Conservation (phyloP, 2,888 invertebrate species). For the Oligia latruncula region DNA sequence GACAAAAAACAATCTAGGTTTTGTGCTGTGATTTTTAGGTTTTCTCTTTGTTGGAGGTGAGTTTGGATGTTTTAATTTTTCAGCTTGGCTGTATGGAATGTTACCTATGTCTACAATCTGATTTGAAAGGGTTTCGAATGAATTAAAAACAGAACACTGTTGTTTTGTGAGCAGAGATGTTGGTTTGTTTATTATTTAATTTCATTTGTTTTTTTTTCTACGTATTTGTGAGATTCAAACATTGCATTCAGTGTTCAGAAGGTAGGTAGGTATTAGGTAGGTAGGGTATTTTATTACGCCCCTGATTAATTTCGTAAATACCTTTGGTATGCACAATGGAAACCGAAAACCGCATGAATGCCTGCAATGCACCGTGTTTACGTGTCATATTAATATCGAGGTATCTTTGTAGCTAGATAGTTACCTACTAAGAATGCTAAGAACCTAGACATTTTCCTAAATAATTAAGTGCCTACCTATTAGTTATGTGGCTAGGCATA, state of each 20-base stretch:
- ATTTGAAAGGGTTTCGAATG: not conserved
- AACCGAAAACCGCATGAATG: slow-evolving; percentile 28
- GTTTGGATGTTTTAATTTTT: slow-evolving; percentile 32
- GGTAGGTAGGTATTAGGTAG: not conserved
- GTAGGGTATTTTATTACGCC: not conserved
- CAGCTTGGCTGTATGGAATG: not conserved
- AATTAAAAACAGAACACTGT: slow-evolving; percentile 32
- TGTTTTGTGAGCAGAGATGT: not conserved
- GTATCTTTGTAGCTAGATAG: not conserved
- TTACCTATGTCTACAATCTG: not conserved
- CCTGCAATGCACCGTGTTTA: slow-evolving; percentile 32
- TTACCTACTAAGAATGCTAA: not conserved
- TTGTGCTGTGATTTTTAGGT: slow-evolving; percentile 43
- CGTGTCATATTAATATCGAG: not conserved
- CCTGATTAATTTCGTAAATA: not conserved
- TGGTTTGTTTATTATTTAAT: not conserved
- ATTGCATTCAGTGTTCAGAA: not conserved
- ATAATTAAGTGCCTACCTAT: not conserved
- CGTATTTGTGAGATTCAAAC: too few relatives aligned
- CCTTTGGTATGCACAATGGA: not conserved
- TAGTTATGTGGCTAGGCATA: not conserved
- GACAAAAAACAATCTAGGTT: slow-evolving; percentile 62
- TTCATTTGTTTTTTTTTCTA: not conserved
- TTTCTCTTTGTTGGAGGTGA: slow-evolving; percentile 40
- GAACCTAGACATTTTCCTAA: not conserved